Evolutionary conservation across 2,888 invertebrate genomes (phyloP).

Genomic region (Archaeoteleia sp.): DNA sequence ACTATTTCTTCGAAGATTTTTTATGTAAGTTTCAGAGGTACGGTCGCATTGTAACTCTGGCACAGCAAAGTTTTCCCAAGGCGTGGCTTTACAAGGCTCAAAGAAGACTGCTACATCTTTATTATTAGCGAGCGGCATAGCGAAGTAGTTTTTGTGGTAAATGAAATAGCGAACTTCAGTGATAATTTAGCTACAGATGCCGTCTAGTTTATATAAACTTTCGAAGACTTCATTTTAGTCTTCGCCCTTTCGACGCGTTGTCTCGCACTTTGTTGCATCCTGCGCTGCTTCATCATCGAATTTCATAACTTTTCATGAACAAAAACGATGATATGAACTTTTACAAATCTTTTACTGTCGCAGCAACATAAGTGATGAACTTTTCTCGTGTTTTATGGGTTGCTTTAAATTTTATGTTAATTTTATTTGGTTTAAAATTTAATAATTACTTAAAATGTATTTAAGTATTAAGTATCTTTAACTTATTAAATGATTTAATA

Average conservation of each 20-base stretch:
- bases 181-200: slow-evolving; percentile 72
- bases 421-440: no score
- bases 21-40: no score
- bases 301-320: background rate
- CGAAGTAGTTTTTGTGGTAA: slow-evolving; percentile 52
- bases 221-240: slow-evolving; percentile 39
- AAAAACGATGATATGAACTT: background rate
- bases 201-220: slow-evolving; percentile 46
- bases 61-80: slow-evolving; percentile 4
- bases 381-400: no score
- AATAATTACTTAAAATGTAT: no score
- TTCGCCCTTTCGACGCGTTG: slow-evolving; percentile 10
- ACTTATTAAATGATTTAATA: no score
- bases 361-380: no score
- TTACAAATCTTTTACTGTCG: no score
- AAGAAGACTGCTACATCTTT: slow-evolving; percentile 5
- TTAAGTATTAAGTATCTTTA: no score
- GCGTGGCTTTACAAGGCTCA: slow-evolving; percentile 6
- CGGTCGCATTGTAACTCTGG: background rate
- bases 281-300: slow-evolving; percentile 2
- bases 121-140: slow-evolving; percentile 7
- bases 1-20: no score
- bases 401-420: no score
- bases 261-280: slow-evolving; percentile 24
- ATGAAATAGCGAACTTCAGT: slow-evolving; percentile 61